phyloP scores from a whole-genome alignment of 2,113 vertebrate genomes.

The Sus scrofa region T2T-Sscrofa CM000817.6:78190501-78191000 shows the following conservation, averaged over 20 bases:
- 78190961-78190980: rapidly evolving
- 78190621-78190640: neutral
- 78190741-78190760: neutral
- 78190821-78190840: neutral
- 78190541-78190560: neutral
- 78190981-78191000: rapidly evolving
- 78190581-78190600: no score
- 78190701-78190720: neutral
- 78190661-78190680: neutral
- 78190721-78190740: neutral
- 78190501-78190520: neutral
- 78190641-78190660: neutral
- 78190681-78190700: neutral
- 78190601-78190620: no score
- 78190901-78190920: rapidly evolving
- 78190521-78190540: neutral
- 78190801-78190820: neutral
- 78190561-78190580: neutral
- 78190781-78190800: neutral
- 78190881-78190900: no score
- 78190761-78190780: neutral
- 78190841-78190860: rapidly evolving
- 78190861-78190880: rapidly evolving
- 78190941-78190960: neutral
- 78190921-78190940: neutral